A percentile compares a stretch with the other conserved stretches of the same genome.
phyloP scores from a whole-genome alignment of 2,797 vertebrate species.

The Falco concolor region DNA sequence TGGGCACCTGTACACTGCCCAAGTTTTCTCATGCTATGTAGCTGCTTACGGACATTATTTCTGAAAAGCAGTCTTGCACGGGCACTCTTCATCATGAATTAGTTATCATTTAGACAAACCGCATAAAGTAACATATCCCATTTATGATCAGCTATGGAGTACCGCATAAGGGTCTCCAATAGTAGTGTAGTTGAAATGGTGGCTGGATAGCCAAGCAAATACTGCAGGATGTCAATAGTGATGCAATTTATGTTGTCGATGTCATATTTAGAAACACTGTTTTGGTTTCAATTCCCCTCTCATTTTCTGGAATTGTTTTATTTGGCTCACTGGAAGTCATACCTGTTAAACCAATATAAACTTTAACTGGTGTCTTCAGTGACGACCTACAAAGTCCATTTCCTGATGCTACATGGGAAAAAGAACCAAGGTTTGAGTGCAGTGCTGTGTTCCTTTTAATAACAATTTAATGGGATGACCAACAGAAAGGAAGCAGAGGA shows the following conservation, averaged over 20 bases:
- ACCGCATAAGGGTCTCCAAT: neutral
- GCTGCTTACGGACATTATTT: neutral
- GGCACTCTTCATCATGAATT: neutral
- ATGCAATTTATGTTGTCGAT: neutral
- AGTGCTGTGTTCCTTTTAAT: neutral
- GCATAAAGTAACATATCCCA: neutral
- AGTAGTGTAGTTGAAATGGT: neutral
- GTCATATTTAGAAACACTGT: neutral
- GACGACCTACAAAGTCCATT: neutral
- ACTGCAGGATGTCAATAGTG: neutral
- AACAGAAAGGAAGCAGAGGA: neutral
- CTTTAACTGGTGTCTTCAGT: neutral
- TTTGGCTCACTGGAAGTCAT: neutral
- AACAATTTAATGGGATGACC: neutral
- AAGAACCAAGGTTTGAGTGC: neutral
- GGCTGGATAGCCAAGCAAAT: neutral
- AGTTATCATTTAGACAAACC: neutral
- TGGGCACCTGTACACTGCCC: fast-evolving
- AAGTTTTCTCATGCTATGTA: neutral
- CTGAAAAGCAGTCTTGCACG: neutral
- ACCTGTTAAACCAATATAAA: neutral
- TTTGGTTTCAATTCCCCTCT: neutral
- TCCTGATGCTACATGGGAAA: neutral
- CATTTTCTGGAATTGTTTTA: neutral
- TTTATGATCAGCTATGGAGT: neutral